Conservation (phyloP, 2,113 vertebrate species). For the Engystomops pustulosus region DNA sequence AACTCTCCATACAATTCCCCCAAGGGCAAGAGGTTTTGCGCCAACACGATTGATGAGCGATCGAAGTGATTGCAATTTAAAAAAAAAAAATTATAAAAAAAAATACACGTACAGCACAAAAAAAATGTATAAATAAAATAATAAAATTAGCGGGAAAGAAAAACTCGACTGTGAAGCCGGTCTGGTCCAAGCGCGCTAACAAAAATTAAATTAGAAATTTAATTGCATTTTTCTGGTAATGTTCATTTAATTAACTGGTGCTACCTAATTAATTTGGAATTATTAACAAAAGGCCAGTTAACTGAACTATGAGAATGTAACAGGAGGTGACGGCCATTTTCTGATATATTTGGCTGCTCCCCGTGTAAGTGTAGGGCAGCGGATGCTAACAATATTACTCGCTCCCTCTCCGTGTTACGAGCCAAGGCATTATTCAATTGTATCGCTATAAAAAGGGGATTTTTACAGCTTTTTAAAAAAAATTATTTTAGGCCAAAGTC, state of each 20-base stretch:
- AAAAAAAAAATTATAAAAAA: background rate
- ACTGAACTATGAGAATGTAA: slow-evolving; percentile 49
- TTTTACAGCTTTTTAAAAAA: slow-evolving; percentile 1
- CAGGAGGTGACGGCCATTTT: slow-evolving; percentile 31
- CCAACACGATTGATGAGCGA: slow-evolving; percentile 40
- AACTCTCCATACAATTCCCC: slow-evolving; percentile 28
- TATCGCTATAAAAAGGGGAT: slow-evolving; percentile 3
- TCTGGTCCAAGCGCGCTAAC: slow-evolving; percentile 25
- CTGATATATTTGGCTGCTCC: slow-evolving; percentile 43
- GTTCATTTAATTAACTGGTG: slow-evolving; percentile 58
- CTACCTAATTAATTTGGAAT: slow-evolving; percentile 57
- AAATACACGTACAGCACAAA: too few relatives aligned
- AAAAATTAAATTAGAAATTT: slow-evolving; percentile 56
- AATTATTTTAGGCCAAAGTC: background rate
- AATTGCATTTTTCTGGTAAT: slow-evolving; percentile 56
- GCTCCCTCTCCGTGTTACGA: background rate
- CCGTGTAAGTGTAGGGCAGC: slow-evolving; percentile 10
- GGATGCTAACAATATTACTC: slow-evolving; percentile 30
- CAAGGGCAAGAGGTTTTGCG: slow-evolving; percentile 33
- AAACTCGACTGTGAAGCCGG: slow-evolving; percentile 13
- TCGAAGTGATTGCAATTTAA: slow-evolving; percentile 56
- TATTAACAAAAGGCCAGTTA: slow-evolving; percentile 56
- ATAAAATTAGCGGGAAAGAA: slow-evolving; percentile 6
- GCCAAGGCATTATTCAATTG: slow-evolving; percentile 7
- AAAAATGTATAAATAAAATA: background rate